Conservation (phyloP, 2,888 invertebrate species). For the Balanococcus diminutus region DNA sequence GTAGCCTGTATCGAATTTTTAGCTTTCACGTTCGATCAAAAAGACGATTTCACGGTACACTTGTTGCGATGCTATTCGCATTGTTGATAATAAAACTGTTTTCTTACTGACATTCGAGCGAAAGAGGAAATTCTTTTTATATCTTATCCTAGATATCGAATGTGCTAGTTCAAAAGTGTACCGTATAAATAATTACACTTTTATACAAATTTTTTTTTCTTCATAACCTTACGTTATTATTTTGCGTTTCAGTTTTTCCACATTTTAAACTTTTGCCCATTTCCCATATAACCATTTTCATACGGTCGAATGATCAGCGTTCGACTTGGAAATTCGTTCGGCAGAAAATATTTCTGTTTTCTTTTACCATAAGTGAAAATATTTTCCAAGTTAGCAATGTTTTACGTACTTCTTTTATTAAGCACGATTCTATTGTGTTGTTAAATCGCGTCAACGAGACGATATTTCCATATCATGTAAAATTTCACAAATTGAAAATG, state of each 20-base stretch:
- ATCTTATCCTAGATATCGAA: not conserved
- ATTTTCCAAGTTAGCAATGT: not conserved
- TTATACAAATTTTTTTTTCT: constrained; percentile 2
- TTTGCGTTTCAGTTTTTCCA: not conserved
- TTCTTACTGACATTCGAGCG: not conserved
- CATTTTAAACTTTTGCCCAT: not conserved
- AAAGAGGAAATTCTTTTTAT: constrained; percentile 7
- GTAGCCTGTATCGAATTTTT: constrained; percentile 28
- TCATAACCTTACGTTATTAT: not conserved
- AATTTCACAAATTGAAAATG: not conserved
- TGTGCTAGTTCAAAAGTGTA: not conserved
- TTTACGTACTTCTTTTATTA: not conserved
- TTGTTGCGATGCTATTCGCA: constrained; percentile 28
- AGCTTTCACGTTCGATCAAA: constrained; percentile 38
- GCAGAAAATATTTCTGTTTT: not conserved
- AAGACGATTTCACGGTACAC: constrained; percentile 33
- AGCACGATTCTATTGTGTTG: not conserved
- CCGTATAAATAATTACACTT: not conserved
- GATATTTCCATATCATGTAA: not conserved
- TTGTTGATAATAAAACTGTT: constrained; percentile 32
- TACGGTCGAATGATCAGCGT: not conserved
- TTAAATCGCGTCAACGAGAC: not conserved
- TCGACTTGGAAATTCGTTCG: not conserved
- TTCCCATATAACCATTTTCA: not conserved
- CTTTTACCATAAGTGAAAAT: not conserved